These are phyloP conservation scores for Brachyhypopomus gauderio DNA, from an alignment of 2,113 vertebrate species.

Conservation along the genomic window DNA sequence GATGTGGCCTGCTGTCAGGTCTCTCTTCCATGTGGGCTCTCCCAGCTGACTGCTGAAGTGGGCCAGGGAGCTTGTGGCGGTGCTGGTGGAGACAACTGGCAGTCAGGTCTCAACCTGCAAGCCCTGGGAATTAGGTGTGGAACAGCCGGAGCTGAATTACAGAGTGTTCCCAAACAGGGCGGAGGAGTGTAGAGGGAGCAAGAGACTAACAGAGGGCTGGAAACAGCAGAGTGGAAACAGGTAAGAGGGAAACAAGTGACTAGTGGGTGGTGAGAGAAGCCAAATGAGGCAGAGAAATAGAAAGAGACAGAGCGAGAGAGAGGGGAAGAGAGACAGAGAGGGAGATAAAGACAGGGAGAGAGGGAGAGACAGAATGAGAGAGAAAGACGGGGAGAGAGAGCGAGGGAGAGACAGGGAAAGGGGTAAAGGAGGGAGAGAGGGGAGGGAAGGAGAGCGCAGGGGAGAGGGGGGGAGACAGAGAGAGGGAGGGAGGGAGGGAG, in stretches of 20 bases:
- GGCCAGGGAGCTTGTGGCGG: background rate
- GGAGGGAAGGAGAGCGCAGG: background rate
- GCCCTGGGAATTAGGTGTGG: background rate
- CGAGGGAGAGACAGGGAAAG: background rate
- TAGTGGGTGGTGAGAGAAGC: too few species aligned
- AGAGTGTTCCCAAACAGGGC: too few species aligned
- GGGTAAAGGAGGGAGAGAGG: background rate
- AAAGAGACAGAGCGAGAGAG: background rate
- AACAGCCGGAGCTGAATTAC: background rate
- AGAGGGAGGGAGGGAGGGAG: background rate
- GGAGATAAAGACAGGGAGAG: background rate
- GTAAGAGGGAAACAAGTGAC: too few species aligned
- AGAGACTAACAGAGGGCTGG: too few species aligned
- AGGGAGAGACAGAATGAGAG: too few species aligned
- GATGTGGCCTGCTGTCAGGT: background rate
- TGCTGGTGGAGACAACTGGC: constrained; percentile 17
- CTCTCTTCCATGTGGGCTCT: background rate
- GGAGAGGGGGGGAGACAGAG: too few species aligned
- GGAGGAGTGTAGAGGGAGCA: too few species aligned
- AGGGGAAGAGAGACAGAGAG: background rate
- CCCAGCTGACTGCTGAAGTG: background rate
- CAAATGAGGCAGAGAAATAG: background rate
- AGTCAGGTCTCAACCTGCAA: constrained; percentile 27
- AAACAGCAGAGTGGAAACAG: too few species aligned
- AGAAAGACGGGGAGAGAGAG: background rate